Base-by-base conservation (phyloP, 2,797 vertebrate species). In the Sorex maritimensis region DNA sequence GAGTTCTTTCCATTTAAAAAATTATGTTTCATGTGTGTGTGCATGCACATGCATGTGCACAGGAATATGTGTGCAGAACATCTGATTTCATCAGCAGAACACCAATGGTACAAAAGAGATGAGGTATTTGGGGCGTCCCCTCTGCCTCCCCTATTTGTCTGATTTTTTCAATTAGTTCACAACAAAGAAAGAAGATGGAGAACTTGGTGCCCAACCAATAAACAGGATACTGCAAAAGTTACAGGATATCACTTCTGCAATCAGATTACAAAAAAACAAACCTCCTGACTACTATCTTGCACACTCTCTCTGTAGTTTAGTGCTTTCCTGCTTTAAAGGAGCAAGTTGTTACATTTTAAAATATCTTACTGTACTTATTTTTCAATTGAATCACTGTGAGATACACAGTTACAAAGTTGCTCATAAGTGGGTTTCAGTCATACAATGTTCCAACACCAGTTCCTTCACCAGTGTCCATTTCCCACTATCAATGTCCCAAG, bases 11-110 rank as follows among this genome's bases (percentile, higher is more conserved):
- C 13, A 28, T 24, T 26, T 67, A n/a, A 67, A 28, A 67, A n/a
- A 11, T n/a, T n/a, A 28, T 28, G 8, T 24, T 5, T 44, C 28
- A 26, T 28, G 23, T 21, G 61, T 26, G 23, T 65, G 61, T 24
- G 5, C 10, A 26, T 8, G 10, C 23, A 58, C 23, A 58, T 58
- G 61, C 91, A 80, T 26, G 14, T 28, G 10, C 28, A 93, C 23
- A 63, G 23, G 65, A 55, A 92, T 58, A 93, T 93, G 79, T 26
- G 14, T 28, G 10, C 28, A 93, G 34, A 92, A 68, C 15, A 84
- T 72, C 9, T 52, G 26, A 93, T 91, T 92, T 87, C 6, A 69
- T 93, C 71, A 72, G 88, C 26, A 84, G 68, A 93, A 94, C 90
- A 78, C 5, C 73, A 84, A 58, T 44, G 44, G 71, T 83, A 96